Evolutionary conservation across 2,888 invertebrate genomes (phyloP).

Genomic region (Cenopis cana): DNA sequence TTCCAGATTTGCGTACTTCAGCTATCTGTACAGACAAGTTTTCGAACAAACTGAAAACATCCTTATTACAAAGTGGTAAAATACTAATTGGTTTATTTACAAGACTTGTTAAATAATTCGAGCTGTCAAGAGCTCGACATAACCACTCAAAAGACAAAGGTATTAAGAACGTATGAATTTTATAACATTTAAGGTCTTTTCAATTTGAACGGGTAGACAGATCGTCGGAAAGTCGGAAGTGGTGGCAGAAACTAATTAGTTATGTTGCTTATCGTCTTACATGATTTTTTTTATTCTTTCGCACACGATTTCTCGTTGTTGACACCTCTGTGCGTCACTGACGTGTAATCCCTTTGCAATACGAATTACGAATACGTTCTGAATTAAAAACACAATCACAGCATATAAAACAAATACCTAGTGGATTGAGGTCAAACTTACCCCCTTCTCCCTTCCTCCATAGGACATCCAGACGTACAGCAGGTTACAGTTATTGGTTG

Average conservation of each 20-base stretch:
- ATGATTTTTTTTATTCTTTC: slow-evolving; percentile 20
- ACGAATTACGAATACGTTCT: background rate
- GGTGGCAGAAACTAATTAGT: slow-evolving; percentile 35
- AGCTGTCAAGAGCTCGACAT: slow-evolving; percentile 27
- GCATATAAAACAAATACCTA: too few relatives aligned
- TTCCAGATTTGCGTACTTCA: background rate
- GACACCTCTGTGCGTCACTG: slow-evolving; percentile 22
- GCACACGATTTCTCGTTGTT: slow-evolving; percentile 4
- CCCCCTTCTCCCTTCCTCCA: too few relatives aligned
- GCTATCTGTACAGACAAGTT: background rate
- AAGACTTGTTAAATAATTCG: slow-evolving; percentile 21
- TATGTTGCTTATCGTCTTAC: slow-evolving; percentile 28
- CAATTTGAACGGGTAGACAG: background rate
- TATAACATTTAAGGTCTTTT: background rate
- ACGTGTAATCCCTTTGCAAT: background rate
- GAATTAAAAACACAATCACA: background rate
- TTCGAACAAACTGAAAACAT: slow-evolving; percentile 5
- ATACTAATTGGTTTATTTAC: slow-evolving; percentile 9
- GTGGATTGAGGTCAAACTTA: too few relatives aligned
- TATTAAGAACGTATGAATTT: background rate
- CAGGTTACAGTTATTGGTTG: too few relatives aligned
- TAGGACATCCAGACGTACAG: too few relatives aligned
- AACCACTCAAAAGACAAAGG: background rate
- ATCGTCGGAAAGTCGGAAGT: slow-evolving; percentile 31
- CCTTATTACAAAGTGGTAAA: slow-evolving; percentile 11